A percentile compares a stretch with the other conserved stretches of the same genome.
Evolutionary conservation across 2,113 vertebrate genomes (phyloP).

Genomic region (Oxyura jamaicensis): DNA sequence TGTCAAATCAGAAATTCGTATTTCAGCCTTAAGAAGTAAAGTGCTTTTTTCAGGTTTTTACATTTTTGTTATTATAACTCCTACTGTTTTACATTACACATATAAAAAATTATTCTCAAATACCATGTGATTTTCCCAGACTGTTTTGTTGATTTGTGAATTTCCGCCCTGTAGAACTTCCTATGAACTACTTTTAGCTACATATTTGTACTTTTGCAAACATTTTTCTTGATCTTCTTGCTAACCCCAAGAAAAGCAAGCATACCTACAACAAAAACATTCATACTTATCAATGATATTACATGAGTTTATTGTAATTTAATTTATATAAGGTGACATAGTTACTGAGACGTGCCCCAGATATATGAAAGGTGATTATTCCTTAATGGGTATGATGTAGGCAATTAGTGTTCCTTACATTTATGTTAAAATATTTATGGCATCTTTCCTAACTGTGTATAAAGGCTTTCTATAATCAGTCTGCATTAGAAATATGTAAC

Average conservation of each 20-base stretch:
- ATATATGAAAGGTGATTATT: background rate
- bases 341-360: background rate
- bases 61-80: background rate
- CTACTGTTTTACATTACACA: background rate
- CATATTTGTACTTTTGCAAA: fast-evolving
- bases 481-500: background rate
- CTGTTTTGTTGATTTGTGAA: background rate
- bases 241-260: background rate
- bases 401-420: background rate
- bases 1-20: background rate
- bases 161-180: background rate
- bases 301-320: background rate
- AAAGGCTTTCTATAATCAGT: background rate
- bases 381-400: background rate
- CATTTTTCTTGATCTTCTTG: background rate
- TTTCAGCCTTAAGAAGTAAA: background rate
- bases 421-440: background rate
- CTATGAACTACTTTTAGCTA: background rate
- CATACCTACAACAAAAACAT: background rate
- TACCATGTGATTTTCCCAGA: background rate
- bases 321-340: background rate
- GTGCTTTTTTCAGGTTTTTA: background rate
- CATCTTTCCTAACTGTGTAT: background rate
- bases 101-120: background rate
- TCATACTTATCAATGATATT: background rate